These are phyloP conservation scores for Tapera naevia DNA, from an alignment of 2,797 vertebrate species.

Conservation along the genomic window DNA sequence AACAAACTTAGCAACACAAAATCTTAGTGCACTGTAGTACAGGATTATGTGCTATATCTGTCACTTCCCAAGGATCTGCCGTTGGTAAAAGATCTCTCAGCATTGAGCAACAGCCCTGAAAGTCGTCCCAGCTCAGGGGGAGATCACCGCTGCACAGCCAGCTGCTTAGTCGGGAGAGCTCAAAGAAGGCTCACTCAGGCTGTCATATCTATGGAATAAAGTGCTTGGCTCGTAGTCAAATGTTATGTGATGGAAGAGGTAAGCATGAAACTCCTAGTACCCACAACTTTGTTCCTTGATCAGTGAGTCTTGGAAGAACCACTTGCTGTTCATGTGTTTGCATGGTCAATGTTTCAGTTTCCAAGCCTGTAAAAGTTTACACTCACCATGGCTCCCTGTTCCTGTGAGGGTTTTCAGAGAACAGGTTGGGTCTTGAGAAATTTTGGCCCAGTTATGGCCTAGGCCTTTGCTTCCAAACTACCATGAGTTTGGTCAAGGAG, in stretches of 20 bases:
- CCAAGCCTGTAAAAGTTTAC: not conserved
- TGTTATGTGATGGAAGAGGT: not conserved
- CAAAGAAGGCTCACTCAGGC: not conserved
- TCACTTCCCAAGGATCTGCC: not conserved
- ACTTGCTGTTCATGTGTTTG: not conserved
- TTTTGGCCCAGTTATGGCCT: fast-evolving
- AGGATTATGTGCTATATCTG: fast-evolving
- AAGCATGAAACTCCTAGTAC: not conserved
- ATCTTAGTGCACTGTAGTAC: not conserved
- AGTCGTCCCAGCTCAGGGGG: not conserved
- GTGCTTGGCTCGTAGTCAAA: not conserved
- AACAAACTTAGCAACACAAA: not conserved
- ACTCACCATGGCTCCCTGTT: not conserved
- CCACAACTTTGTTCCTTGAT: not conserved
- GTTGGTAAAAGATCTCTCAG: not conserved
- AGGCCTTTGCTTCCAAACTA: not conserved
- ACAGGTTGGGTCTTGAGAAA: not conserved
- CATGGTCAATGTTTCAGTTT: not conserved
- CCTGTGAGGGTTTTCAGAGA: not conserved
- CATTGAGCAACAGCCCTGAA: fast-evolving
- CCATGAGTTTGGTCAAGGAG: not conserved
- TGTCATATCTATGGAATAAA: not conserved
- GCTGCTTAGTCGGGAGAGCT: not conserved
- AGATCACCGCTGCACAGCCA: not conserved
- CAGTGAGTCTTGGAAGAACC: not conserved